Conservation (phyloP, 2,888 invertebrate species). For the Augochlorella aurata region DNA sequence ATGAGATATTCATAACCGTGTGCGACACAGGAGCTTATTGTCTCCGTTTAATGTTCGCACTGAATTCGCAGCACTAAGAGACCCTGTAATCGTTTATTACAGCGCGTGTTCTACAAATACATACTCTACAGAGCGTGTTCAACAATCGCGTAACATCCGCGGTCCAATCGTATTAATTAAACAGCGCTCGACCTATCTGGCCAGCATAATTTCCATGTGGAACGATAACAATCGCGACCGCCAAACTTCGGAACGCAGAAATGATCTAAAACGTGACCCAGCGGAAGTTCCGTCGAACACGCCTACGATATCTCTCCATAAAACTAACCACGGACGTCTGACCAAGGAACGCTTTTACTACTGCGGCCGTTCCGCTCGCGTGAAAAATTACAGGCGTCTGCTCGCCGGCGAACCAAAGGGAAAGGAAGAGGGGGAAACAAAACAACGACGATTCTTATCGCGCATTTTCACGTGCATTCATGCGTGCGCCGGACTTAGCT, state of each 20-base stretch:
- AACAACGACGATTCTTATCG: constrained; percentile 12
- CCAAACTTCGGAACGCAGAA: background rate
- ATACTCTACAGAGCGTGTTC: background rate
- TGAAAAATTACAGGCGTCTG: constrained; percentile 35
- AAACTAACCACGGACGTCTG: constrained; percentile 47
- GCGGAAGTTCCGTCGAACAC: background rate
- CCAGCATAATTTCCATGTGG: background rate
- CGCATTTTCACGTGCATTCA: constrained; percentile 28
- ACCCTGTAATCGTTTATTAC: background rate
- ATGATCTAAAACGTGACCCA: background rate
- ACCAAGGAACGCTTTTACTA: constrained; percentile 65
- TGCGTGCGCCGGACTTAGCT: constrained; percentile 22
- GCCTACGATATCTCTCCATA: constrained; percentile 20
- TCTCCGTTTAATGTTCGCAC: background rate
- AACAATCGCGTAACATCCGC: constrained; percentile 3
- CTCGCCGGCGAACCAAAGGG: constrained; percentile 10
- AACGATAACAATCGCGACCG: background rate
- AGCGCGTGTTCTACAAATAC: background rate
- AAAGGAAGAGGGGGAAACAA: background rate
- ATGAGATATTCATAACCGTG: constrained; percentile 5
- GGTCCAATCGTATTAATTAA: constrained; percentile 4
- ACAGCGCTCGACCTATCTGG: background rate
- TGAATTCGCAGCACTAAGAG: background rate
- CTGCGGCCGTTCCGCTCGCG: constrained; percentile 26
- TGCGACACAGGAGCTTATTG: background rate